Evolutionary conservation across 2,888 invertebrate species (phyloP), one percentile per base, ranked within the genome.

Genomic region (Gerosis bhagava): DNA sequence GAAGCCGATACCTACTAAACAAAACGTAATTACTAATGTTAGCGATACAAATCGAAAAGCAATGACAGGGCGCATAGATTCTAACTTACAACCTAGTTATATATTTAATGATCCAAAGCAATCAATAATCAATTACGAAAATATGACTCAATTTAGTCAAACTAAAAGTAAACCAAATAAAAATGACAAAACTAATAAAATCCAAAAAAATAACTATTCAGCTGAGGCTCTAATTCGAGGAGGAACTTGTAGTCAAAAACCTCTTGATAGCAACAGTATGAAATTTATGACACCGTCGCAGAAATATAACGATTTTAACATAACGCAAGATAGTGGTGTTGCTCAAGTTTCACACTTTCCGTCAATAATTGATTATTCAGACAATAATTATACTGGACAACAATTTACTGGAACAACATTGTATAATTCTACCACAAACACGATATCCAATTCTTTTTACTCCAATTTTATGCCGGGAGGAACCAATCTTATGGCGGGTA

Each of bases 301-400:
- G 52, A 88, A 86, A 60, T 84, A 81, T 53, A 74, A 73, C 47
- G 84, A 86, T 41, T 87, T n/a, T n/a, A n/a, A 71, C 51, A 46
- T 69, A 4, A 21, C 72, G 0, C 84, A 82, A 54, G 88, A 88
- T 12, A 77, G 70, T 47, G 76, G 78, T 34, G 74, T 87, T 1
- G 88, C 88, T 16, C 88, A 88, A 65, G 86, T 88, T 2, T 88
- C 88, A 6, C 88, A 88, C 63, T 88, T 86, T 43, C 87, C 88
- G 10, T 77, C 87, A 10, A 78, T 88, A 29, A 54, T 86, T 17
- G 88, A 88, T 59, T 88, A 88, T 61, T 65, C 83, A 1, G 88
- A 88, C 25, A 87, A 83, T 49, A 71, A 65, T 52, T 87, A 83
- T 45, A 59, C 77, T 10, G 72, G 77, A 3, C 88, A 88, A 54